Evolutionary conservation across 2,113 vertebrate genomes (phyloP).

Genomic region (Tringa solitaria): DNA sequence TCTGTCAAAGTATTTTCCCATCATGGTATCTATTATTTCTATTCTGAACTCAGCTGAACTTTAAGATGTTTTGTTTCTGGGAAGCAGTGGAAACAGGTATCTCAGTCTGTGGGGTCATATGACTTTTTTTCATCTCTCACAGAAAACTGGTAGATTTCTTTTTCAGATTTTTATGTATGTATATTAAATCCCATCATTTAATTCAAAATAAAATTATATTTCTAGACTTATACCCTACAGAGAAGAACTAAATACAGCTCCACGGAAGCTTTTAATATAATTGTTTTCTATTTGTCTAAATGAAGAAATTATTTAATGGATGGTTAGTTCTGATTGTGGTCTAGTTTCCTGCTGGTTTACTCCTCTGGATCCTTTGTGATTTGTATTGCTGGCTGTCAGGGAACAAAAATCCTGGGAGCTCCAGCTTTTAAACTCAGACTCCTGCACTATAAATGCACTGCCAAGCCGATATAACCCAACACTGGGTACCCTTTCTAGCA

Average conservation of each 20-base stretch:
- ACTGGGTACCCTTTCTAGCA: neutral
- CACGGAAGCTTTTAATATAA: neutral
- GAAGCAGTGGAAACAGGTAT: neutral
- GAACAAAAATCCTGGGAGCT: neutral
- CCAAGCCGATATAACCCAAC: neutral
- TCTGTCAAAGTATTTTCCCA: neutral
- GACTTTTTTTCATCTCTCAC: neutral
- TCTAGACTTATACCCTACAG: neutral
- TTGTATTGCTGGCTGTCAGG: neutral
- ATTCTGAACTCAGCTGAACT: neutral
- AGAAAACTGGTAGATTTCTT: neutral
- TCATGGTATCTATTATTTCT: neutral
- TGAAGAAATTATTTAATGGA: neutral
- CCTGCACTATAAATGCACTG: neutral
- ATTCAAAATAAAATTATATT: neutral
- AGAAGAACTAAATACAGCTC: neutral
- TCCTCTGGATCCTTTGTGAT: neutral
- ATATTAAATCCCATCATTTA: neutral
- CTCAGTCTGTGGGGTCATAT: neutral
- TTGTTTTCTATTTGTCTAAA: constrained; percentile 15
- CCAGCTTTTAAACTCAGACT: neutral
- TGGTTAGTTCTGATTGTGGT: neutral
- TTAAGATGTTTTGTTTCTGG: neutral
- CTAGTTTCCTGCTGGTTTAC: neutral
- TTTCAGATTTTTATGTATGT: neutral